Percentiles rank a stretch among this genome's conserved stretches.
phyloP scores from a whole-genome alignment of 2,113 vertebrate genomes.

The Rhegmatorhina hoffmannsi region DNA sequence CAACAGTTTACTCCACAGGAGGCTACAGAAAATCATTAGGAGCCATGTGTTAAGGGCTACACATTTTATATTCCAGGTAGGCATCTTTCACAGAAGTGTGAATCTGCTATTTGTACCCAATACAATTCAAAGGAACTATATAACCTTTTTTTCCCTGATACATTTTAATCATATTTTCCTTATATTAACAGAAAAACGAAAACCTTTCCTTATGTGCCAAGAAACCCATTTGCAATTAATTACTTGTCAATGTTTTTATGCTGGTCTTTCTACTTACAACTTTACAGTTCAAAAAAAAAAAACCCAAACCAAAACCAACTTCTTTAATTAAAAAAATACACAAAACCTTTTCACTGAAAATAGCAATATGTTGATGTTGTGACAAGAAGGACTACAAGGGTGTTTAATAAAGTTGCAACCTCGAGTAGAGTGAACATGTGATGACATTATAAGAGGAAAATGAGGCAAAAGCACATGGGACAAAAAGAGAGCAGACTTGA shows the following conservation, averaged over 20 bases:
- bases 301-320: background rate
- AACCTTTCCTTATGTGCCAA: background rate
- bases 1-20: background rate
- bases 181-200: background rate
- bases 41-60: background rate
- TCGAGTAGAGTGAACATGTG: background rate
- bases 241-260: slow-evolving; percentile 8
- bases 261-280: background rate
- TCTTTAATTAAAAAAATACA: slow-evolving; percentile 3
- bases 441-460: background rate
- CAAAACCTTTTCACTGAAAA: background rate
- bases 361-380: background rate
- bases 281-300: background rate
- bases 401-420: background rate
- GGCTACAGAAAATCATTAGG: background rate
- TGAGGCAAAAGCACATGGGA: background rate
- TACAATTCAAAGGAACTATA: background rate
- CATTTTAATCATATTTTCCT: background rate
- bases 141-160: background rate
- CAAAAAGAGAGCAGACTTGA: background rate
- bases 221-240: background rate
- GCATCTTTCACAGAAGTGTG: background rate
- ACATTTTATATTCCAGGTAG: background rate
- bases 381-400: background rate
- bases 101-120: background rate